A percentile compares a stretch with the other conserved stretches of the same genome.
phyloP scores from a whole-genome alignment of 2,888 invertebrate species.

The Leptopterna dolabrata region DNA sequence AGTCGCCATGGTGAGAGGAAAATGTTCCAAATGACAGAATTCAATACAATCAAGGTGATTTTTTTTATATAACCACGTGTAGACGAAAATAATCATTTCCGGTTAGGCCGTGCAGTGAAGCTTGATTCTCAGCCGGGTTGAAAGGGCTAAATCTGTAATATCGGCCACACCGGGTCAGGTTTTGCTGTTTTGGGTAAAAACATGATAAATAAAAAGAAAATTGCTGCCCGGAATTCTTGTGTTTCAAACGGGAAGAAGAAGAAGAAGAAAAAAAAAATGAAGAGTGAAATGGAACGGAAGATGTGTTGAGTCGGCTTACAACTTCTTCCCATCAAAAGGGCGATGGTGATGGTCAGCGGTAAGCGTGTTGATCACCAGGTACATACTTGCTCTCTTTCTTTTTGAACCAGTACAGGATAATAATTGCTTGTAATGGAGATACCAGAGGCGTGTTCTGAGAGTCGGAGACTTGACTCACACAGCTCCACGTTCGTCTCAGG shows the following conservation, averaged over 20 bases:
- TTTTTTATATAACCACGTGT: too few species aligned
- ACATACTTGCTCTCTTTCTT: neutral
- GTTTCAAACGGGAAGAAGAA: neutral
- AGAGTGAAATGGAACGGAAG: neutral
- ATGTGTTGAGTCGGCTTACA: neutral
- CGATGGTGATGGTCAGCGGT: neutral
- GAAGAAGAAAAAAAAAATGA: neutral
- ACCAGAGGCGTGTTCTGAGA: neutral
- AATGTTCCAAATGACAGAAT: too few species aligned
- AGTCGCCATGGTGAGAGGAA: too few species aligned
- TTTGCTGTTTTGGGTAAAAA: too few species aligned
- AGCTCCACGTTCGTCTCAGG: neutral
- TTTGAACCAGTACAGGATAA: neutral
- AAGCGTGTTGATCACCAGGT: neutral
- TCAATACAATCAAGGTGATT: too few species aligned
- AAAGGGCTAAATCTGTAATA: too few species aligned
- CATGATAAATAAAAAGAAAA: too few species aligned
- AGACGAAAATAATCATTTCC: too few species aligned
- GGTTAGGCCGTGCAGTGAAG: too few species aligned
- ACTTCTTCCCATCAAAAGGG: neutral
- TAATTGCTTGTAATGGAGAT: neutral
- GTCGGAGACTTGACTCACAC: neutral
- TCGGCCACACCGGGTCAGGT: too few species aligned
- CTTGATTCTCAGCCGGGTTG: too few species aligned
- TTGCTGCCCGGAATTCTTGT: neutral